Percentiles rank a stretch among this genome's conserved stretches.
phyloP scores from a whole-genome alignment of 2,888 invertebrate genomes.

The Melipona bicolor region DNA sequence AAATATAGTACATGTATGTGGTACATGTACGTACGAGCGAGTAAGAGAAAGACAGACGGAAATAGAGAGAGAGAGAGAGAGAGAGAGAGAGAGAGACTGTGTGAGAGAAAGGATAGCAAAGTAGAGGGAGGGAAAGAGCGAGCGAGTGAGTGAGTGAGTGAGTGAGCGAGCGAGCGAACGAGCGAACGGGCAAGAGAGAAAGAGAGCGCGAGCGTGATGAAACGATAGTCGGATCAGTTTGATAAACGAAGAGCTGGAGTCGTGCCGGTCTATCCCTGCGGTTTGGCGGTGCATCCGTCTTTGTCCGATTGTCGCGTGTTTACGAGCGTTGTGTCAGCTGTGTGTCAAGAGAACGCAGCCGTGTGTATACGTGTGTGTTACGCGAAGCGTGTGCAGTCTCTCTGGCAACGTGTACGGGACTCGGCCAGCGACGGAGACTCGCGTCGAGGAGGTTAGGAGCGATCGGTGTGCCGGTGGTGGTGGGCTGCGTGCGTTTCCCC shows the following conservation, averaged over 20 bases:
- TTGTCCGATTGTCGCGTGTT: slow-evolving; percentile 58
- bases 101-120: slow-evolving; percentile 13
- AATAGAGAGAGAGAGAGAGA: slow-evolving; percentile 5
- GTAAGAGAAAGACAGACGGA: neutral
- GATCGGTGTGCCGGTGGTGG: slow-evolving; percentile 60
- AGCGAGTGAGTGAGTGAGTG: neutral
- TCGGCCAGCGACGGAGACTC: slow-evolving; percentile 26
- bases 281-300: slow-evolving; percentile 38
- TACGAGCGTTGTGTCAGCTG: slow-evolving; percentile 67
- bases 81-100: slow-evolving; percentile 1
- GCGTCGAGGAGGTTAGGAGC: slow-evolving; percentile 69
- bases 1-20: neutral
- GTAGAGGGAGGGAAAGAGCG: slow-evolving; percentile 23
- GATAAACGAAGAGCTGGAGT: slow-evolving; percentile 57
- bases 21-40: neutral
- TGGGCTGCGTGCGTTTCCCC: slow-evolving; percentile 70
- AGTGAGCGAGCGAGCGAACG: neutral
- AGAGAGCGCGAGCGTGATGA: slow-evolving; percentile 22
- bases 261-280: slow-evolving; percentile 38
- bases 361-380: slow-evolving; percentile 29
- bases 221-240: slow-evolving; percentile 49
- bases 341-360: slow-evolving; percentile 50
- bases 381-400: slow-evolving; percentile 43
- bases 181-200: slow-evolving; percentile 4
- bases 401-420: slow-evolving; percentile 52